phyloP scores from a whole-genome alignment of 2,113 vertebrate species.

The Vimba vimba region DNA sequence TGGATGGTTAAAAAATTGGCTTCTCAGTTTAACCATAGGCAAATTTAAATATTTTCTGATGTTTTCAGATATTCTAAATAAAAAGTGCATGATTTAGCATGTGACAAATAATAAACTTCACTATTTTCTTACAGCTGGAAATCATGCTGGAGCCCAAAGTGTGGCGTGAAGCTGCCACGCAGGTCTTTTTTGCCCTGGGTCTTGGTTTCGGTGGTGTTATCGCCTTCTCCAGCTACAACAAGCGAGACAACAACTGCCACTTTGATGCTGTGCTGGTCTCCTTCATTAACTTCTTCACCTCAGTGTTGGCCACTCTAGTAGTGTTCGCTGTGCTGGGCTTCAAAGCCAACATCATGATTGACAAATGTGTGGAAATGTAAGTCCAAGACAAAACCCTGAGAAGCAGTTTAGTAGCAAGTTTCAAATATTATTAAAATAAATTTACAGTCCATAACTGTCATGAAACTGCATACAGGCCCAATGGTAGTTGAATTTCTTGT shows the following conservation, averaged over 20 bases:
- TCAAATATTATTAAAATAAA: not conserved
- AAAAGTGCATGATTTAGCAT: not conserved
- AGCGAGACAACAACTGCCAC: slow-evolving; percentile 98
- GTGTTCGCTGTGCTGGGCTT: slow-evolving; percentile 98
- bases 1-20: not conserved
- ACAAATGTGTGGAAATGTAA: slow-evolving; percentile 83
- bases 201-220: slow-evolving; percentile 98
- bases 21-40: not conserved
- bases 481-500: slow-evolving; percentile 39
- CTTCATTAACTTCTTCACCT: slow-evolving; percentile 98
- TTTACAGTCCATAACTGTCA: not conserved
- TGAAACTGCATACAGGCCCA: not conserved
- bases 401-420: not conserved
- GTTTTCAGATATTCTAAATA: not conserved
- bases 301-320: slow-evolving; percentile 95
- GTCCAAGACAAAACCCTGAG: slow-evolving; percentile 51
- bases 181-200: slow-evolving; percentile 97
- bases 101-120: not conserved
- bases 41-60: not conserved
- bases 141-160: slow-evolving; percentile 96
- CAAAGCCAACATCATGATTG: slow-evolving; percentile 94
- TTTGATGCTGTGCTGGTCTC: slow-evolving; percentile 96
- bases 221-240: slow-evolving; percentile 99
- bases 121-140: slow-evolving; percentile 81
- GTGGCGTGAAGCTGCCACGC: slow-evolving; percentile 96